A percentile compares a stretch with the other conserved stretches of the same genome.
phyloP scores from a whole-genome alignment of 2,888 invertebrate species.

The Dolichomitus sp. region DNA sequence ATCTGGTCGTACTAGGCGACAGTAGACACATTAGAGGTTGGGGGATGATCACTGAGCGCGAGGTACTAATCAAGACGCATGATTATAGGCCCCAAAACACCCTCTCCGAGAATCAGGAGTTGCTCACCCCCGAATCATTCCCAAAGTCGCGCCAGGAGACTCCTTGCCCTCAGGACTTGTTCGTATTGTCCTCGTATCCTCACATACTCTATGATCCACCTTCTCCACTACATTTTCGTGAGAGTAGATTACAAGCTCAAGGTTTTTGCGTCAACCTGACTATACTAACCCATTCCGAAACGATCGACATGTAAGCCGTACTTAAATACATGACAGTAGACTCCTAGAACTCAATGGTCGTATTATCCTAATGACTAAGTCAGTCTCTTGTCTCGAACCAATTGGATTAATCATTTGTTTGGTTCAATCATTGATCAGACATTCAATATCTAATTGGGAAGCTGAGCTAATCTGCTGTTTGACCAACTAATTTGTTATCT shows the following conservation, averaged over 20 bases:
- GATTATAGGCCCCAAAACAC: constrained; percentile 85
- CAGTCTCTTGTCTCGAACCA: too few species aligned
- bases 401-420: too few species aligned
- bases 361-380: too few species aligned
- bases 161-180: constrained; percentile 30
- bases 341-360: too few species aligned
- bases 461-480: too few species aligned
- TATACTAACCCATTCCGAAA: not conserved
- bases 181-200: constrained; percentile 30
- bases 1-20: constrained; percentile 44
- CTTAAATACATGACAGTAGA: not conserved
- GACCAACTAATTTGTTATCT: too few species aligned
- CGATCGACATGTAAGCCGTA: not conserved
- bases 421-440: too few species aligned
- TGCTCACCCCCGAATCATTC: constrained; percentile 39
- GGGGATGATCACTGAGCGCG: constrained; percentile 85
- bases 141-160: constrained; percentile 31
- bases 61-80: constrained; percentile 86
- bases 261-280: constrained; percentile 35
- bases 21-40: constrained; percentile 81
- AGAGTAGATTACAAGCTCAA: constrained; percentile 75
- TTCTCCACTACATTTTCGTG: constrained; percentile 15
- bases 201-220: not conserved
- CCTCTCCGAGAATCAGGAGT: constrained; percentile 66
- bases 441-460: too few species aligned